These are phyloP conservation scores for Neodiprion lecontei DNA, from an alignment of 1,140 invertebrate species.

Conservation along the genomic window DNA sequence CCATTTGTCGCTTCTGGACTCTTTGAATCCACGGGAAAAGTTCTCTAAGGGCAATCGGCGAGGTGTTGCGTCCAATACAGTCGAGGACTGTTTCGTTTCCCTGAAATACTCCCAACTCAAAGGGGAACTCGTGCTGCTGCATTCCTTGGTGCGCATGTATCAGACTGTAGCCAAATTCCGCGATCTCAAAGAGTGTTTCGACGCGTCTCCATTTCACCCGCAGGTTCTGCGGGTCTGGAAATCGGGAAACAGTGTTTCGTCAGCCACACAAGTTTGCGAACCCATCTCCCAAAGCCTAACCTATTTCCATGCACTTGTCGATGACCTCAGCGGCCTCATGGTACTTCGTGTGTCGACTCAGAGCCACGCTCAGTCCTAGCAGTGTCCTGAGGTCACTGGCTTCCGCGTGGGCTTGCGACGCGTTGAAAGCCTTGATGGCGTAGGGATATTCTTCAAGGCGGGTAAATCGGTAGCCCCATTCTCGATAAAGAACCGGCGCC, in stretches of 20 bases:
- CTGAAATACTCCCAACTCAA: constrained; percentile 39
- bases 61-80: constrained; percentile 47
- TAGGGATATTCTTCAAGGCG: constrained; percentile 28
- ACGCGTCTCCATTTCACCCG: constrained; percentile 40
- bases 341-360: constrained; percentile 38
- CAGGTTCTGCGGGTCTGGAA: constrained; percentile 36
- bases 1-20: constrained; percentile 30
- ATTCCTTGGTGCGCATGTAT: constrained; percentile 42
- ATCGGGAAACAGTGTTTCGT: neutral
- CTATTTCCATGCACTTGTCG: constrained; percentile 40
- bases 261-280: neutral
- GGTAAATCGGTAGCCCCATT: constrained; percentile 45
- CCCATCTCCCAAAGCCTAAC: constrained; percentile 28
- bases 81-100: constrained; percentile 48
- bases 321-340: constrained; percentile 33
- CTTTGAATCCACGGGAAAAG: constrained; percentile 45
- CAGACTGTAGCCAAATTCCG: constrained; percentile 46
- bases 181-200: constrained; percentile 43
- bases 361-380: constrained; percentile 36
- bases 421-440: constrained; percentile 41
- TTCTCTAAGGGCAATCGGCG: constrained; percentile 27
- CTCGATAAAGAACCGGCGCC: constrained; percentile 41
- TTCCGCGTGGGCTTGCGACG: constrained; percentile 32
- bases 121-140: constrained; percentile 29
- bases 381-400: constrained; percentile 39